phyloP scores from a whole-genome alignment of 30 jellyfish, hydroid and myxozoan species.

The Hydra vulgaris region DNA sequence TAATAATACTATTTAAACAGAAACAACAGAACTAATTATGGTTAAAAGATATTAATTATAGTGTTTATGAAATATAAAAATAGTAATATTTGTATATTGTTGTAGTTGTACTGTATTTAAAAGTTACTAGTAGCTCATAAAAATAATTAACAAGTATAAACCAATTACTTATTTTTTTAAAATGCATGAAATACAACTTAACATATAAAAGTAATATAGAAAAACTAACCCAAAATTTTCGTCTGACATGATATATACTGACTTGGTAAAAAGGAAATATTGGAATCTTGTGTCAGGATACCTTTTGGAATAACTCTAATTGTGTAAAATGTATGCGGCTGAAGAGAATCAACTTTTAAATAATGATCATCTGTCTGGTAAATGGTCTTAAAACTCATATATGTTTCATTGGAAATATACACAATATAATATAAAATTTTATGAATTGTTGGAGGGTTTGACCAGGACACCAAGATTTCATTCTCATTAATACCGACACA shows the following conservation, averaged over 20 bases:
- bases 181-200: not conserved
- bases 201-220: not conserved
- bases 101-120: too few species aligned
- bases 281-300: not conserved
- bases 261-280: not conserved
- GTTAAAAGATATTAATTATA: too few species aligned
- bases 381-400: not conserved
- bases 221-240: not conserved
- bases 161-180: too few species aligned
- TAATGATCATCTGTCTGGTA: not conserved
- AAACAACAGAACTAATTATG: too few species aligned
- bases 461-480: slow-evolving; percentile 3
- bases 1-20: too few species aligned
- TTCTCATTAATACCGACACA: not conserved
- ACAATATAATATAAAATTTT: not conserved
- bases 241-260: not conserved
- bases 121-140: too few species aligned
- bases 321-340: not conserved
- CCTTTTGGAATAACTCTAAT: not conserved
- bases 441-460: not conserved
- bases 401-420: not conserved
- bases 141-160: too few species aligned
- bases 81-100: too few species aligned
- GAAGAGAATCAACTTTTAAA: not conserved
- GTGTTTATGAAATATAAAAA: too few species aligned